These are phyloP conservation scores for Pagrus major DNA, from an alignment of 2,113 vertebrate species.

Conservation along the genomic window DNA sequence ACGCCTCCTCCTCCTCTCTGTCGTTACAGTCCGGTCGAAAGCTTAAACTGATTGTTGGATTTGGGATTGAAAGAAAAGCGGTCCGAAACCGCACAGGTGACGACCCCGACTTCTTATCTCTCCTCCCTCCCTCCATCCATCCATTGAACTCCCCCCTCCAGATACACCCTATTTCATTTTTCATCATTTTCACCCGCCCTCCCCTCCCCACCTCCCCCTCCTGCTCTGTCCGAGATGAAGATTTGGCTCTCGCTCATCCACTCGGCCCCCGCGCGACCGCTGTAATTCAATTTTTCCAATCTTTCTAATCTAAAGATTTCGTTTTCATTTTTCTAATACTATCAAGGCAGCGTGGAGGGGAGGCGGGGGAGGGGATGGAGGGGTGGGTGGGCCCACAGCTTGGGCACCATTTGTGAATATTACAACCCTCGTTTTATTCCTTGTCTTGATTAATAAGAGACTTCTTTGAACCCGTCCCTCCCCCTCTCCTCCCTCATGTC, in stretches of 20 bases:
- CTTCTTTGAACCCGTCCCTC: conserved; percentile 44
- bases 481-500: conserved; percentile 2
- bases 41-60: conserved; percentile 65
- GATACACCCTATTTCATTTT: conserved; percentile 67
- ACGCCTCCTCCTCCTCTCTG: neutral
- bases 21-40: neutral
- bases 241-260: conserved; percentile 68
- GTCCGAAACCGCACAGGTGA: conserved; percentile 50
- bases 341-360: conserved; percentile 56
- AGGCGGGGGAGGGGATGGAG: neutral
- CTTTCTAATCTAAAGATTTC: conserved; percentile 83
- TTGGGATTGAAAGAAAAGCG: conserved; percentile 59
- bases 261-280: conserved; percentile 31
- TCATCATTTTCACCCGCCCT: conserved; percentile 59
- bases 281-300: conserved; percentile 81
- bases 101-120: conserved; percentile 68
- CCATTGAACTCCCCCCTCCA: conserved; percentile 4
- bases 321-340: conserved; percentile 81
- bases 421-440: conserved; percentile 66
- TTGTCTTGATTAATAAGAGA: conserved; percentile 69
- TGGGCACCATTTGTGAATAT: conserved; percentile 71
- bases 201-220: neutral
- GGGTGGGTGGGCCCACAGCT: neutral
- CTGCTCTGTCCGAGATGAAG: conserved; percentile 63
- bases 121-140: neutral